Evolutionary conservation across 1,140 invertebrate species (phyloP), one percentile per base, ranked within the genome.

Genomic region (Cotesia vestalis): DNA sequence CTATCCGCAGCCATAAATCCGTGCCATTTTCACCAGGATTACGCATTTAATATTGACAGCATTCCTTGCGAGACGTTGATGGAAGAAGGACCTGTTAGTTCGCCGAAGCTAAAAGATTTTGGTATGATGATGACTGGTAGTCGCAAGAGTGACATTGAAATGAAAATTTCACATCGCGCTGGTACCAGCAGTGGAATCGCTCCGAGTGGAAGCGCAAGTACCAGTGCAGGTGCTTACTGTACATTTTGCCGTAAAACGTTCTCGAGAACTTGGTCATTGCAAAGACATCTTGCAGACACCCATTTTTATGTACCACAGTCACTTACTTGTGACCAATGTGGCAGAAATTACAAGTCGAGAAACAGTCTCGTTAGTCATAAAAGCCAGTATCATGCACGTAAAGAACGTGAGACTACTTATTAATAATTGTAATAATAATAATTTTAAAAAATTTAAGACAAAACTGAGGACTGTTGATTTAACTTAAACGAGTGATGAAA

Each of bases 331-430:
- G 85, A 89, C 67, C 79, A 86, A 12, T 89, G 88, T 77, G 86
- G 88, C 51, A 80, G 87, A 46, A 85, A 80, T 66, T 89, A 89
- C 80, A 88, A 88, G 63, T 89, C 88, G 2, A 82, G 86, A 55
- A 89, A 89, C 76, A 88, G 88, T 72, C 78, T 89, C 66, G 83
- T 89, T 75, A 88, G 88, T 60, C 88, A 89, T 75, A 87, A 87
- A 72, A 88, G 87, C 73, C 88, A 89, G 75, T 88, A 88, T 73
- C 88, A 89, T 74, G 86, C 81, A 40, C 83, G 76, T 57, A 85
- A 83, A 64, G 82, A 85, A 0, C 77, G 78, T 73, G 52, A 70
- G 62, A 53, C 69, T 35, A 68, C 61, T 53, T 73, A 69, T 67
- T 71, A 27, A 27, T 27, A 27, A 27, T 27, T 2, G 2, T 27